Percentiles rank a stretch among this genome's conserved stretches.
These are phyloP conservation scores for Sarcophilus harrisii DNA, from an alignment of 2,797 vertebrate genomes.

Conservation along the genomic window DNA sequence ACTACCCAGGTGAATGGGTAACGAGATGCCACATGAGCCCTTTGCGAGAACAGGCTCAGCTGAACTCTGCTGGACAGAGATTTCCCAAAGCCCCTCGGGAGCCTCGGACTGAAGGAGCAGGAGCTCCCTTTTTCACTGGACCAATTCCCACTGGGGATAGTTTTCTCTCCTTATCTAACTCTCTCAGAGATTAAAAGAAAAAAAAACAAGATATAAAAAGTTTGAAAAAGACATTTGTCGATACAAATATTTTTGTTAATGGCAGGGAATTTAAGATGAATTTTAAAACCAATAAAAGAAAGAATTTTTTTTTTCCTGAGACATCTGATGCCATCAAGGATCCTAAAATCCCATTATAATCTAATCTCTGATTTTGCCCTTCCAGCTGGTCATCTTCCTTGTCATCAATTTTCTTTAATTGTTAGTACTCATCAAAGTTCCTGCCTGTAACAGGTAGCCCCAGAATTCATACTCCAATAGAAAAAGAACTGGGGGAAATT, in stretches of 20 bases:
- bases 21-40: background rate
- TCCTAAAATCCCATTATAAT: background rate
- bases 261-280: too few species aligned
- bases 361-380: background rate
- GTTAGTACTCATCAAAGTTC: background rate
- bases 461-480: background rate
- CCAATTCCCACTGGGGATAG: background rate
- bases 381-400: background rate
- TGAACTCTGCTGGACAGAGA: background rate
- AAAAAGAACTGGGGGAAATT: background rate
- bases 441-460: background rate
- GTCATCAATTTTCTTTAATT: background rate
- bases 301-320: too few species aligned
- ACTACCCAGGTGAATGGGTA: background rate
- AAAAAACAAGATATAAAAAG: too few species aligned
- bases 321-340: too few species aligned
- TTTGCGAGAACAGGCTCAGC: background rate
- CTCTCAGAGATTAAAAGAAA: background rate
- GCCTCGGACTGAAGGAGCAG: background rate
- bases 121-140: background rate
- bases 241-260: too few species aligned
- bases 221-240: too few species aligned
- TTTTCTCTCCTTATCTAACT: background rate
- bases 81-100: background rate
- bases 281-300: too few species aligned